Percentiles rank a stretch among this genome's conserved stretches.
Evolutionary conservation across 2,888 invertebrate species (phyloP).

Genomic region (Elaeidobius kamerunicus): DNA sequence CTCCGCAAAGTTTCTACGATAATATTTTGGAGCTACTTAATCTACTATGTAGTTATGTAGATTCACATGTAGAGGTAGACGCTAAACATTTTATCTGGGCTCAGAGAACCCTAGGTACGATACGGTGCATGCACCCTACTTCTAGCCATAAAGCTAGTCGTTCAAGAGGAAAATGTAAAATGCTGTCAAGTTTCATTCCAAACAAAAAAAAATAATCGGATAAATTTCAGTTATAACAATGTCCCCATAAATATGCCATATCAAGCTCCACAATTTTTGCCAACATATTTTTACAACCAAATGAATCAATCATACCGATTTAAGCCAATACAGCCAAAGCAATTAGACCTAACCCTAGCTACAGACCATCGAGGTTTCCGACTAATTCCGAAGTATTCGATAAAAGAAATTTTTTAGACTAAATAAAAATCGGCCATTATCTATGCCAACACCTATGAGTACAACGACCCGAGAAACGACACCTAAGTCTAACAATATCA

Average conservation of each 20-base stretch:
- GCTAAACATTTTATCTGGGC: slow-evolving; percentile 23
- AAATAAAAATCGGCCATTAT: background rate
- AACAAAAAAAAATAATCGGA: background rate
- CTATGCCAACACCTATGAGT: too few relatives aligned
- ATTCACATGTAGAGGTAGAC: slow-evolving; percentile 15
- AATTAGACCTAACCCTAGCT: slow-evolving; percentile 9
- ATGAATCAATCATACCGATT: background rate
- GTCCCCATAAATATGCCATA: too few relatives aligned
- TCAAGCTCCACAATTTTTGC: too few relatives aligned
- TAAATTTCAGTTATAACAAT: background rate
- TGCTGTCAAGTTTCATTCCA: slow-evolving; percentile 15
- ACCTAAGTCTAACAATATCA: too few relatives aligned
- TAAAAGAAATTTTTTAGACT: slow-evolving; percentile 2
- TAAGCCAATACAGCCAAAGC: background rate
- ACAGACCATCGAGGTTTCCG: background rate
- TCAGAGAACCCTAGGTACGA: slow-evolving; percentile 27
- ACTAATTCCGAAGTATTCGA: slow-evolving; percentile 6
- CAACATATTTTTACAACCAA: background rate
- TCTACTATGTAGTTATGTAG: slow-evolving; percentile 14
- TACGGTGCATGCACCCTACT: slow-evolving; percentile 23
- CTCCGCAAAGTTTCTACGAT: too few relatives aligned
- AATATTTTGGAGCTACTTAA: slow-evolving; percentile 25
- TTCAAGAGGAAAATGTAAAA: slow-evolving; percentile 19
- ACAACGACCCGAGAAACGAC: too few relatives aligned
- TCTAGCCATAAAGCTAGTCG: slow-evolving; percentile 18